Evolutionary conservation across 2,113 vertebrate genomes (phyloP).

Genomic region (Macaca fascicularis): T2T-MFA8v1.1 NC_088394.1:42914501-42915000

Average conservation of each 20-base stretch:
- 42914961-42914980: background rate
- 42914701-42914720: background rate
- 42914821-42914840: background rate
- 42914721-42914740: background rate
- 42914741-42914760: background rate
- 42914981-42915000: background rate
- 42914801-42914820: background rate
- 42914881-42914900: conserved; percentile 5
- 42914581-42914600: background rate
- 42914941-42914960: background rate
- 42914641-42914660: background rate
- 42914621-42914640: background rate
- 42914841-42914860: background rate
- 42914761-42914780: conserved; percentile 1
- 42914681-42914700: background rate
- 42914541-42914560: background rate
- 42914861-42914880: background rate
- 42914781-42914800: background rate
- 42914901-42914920: background rate
- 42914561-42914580: background rate
- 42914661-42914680: background rate
- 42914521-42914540: background rate
- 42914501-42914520: background rate
- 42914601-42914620: background rate
- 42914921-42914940: background rate